phyloP scores from a whole-genome alignment of 2,888 invertebrate species.

The Pyralis farinalis region DNA sequence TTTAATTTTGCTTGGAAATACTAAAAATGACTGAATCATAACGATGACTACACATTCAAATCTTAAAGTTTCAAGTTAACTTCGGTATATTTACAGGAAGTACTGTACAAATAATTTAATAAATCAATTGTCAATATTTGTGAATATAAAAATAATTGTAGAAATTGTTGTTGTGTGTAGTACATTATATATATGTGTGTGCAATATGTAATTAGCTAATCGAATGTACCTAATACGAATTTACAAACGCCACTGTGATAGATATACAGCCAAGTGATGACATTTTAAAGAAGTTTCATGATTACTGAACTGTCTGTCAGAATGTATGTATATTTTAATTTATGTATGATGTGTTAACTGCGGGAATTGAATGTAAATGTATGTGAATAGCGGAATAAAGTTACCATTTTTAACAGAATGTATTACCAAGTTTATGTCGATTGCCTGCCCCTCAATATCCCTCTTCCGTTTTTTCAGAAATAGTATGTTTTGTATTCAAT shows the following conservation, averaged over 20 bases:
- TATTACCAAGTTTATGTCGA: background rate
- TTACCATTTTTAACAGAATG: background rate
- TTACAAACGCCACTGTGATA: constrained; percentile 18
- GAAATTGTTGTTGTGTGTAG: constrained; percentile 1
- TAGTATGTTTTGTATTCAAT: no score
- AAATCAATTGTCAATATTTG: constrained; percentile 8
- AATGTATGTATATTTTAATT: constrained; percentile 4
- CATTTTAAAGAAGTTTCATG: constrained; percentile 6
- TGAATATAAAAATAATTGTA: constrained; percentile 3
- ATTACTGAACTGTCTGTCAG: constrained; percentile 4
- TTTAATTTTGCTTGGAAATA: no score
- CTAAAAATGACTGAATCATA: no score
- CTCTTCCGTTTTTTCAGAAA: no score
- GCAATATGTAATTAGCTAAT: constrained; percentile 10
- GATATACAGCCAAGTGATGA: constrained; percentile 14
- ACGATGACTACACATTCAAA: no score
- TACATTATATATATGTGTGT: constrained; percentile 4
- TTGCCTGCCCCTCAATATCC: no score
- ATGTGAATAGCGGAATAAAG: constrained; percentile 7
- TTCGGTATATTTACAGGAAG: background rate
- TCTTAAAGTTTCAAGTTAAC: constrained; percentile 1
- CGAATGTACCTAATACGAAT: constrained; percentile 6
- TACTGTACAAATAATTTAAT: constrained; percentile 19
- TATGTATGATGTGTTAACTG: constrained; percentile 8
- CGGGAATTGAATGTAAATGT: constrained; percentile 8